phyloP scores from a whole-genome alignment of 2,113 vertebrate genomes.

The Thymallus thymallus region DNA sequence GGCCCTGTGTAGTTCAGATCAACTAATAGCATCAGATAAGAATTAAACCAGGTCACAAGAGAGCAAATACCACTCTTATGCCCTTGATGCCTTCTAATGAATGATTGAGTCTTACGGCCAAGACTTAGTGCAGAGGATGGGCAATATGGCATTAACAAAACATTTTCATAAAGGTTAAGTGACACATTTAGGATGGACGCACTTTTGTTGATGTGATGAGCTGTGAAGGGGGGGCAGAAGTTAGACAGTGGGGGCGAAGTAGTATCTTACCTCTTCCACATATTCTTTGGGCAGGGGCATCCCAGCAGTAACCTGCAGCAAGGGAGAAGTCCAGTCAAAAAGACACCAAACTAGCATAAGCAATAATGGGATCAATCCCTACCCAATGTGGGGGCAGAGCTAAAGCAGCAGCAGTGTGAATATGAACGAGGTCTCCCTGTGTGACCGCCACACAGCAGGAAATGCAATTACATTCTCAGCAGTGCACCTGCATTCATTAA shows the following conservation, averaged over 20 bases:
- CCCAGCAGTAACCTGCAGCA: conserved; percentile 87
- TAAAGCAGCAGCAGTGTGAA: background rate
- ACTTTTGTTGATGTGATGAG: conserved; percentile 66
- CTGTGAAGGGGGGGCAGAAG: background rate
- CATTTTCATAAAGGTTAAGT: background rate
- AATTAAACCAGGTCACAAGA: background rate
- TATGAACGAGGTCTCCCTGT: background rate
- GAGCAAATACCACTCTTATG: background rate
- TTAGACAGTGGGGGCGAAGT: conserved; percentile 77
- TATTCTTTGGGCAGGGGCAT: conserved; percentile 91
- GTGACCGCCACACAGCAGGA: conserved; percentile 16
- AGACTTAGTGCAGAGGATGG: too few species aligned
- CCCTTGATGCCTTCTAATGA: background rate
- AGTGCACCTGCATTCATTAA: conserved; percentile 2
- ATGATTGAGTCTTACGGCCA: background rate
- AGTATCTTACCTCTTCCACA: conserved; percentile 83
- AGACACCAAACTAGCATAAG: background rate
- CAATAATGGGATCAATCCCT: background rate
- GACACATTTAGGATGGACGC: conserved; percentile 45
- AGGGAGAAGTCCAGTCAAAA: conserved; percentile 60
- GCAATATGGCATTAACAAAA: background rate
- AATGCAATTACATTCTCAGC: conserved; percentile 16
- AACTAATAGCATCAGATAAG: background rate
- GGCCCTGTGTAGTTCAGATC: background rate
- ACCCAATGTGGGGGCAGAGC: background rate